A percentile compares a stretch with the other conserved stretches of the same genome.
phyloP scores from a whole-genome alignment of 1,140 invertebrate genomes.

The Aphaenogaster rudis region DNA sequence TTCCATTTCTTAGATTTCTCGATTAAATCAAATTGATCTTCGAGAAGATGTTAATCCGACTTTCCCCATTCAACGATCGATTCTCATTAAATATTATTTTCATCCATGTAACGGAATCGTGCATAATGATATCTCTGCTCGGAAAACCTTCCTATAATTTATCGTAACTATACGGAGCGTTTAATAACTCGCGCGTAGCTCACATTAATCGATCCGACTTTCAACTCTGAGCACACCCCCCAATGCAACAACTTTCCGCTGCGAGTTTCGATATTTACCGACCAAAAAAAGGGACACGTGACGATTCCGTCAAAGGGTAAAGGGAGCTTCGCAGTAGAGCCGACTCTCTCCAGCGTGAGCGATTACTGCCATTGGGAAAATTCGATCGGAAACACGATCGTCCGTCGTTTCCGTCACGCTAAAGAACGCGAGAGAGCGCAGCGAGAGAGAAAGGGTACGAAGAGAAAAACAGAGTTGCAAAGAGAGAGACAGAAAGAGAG shows the following conservation, averaged over 20 bases:
- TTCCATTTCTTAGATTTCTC: background rate
- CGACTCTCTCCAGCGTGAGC: conserved; percentile 58
- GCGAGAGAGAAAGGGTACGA: conserved; percentile 1
- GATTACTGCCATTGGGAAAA: conserved; percentile 72
- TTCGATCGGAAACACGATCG: conserved; percentile 70
- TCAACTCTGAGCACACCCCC: background rate
- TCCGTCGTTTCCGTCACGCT: conserved; percentile 41
- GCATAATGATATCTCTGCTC: background rate
- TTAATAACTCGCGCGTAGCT: conserved; percentile 43
- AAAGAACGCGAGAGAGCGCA: conserved; percentile 3
- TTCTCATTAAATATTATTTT: conserved; percentile 4
- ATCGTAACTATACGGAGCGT: conserved; percentile 2
- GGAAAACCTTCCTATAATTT: conserved; percentile 17
- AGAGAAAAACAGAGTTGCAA: conserved; percentile 4
- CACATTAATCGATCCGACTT: conserved; percentile 26
- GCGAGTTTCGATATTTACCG: conserved; percentile 50
- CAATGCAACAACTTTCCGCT: conserved; percentile 52
- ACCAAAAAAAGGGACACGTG: conserved; percentile 29
- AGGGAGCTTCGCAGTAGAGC: conserved; percentile 40
- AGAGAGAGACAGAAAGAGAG: background rate
- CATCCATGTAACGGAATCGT: background rate
- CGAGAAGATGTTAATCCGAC: background rate
- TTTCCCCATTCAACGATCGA: background rate
- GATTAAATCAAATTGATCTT: background rate
- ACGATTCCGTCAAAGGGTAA: conserved; percentile 66